Percentiles rank a stretch among this genome's conserved stretches.
Evolutionary conservation across 64 coral and sea anemone genomes (phyloP).

Genomic region (Montipora cactus): DNA sequence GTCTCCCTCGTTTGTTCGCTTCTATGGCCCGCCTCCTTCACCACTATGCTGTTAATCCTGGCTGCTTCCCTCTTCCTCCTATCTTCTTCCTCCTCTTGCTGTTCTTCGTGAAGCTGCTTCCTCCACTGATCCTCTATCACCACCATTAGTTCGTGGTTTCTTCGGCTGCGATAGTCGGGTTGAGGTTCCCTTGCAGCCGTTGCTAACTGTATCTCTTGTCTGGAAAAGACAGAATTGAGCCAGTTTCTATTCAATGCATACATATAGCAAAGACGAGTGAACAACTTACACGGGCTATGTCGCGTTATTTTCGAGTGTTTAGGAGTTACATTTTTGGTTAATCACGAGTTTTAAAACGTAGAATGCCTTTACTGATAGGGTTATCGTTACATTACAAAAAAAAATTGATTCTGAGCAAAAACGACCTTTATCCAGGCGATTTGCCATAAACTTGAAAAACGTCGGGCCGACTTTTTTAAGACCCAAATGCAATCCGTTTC

Average conservation of each 20-base stretch:
- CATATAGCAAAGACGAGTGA: not conserved
- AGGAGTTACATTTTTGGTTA: no score
- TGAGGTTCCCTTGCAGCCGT: slow-evolving; percentile 72
- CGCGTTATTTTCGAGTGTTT: no score
- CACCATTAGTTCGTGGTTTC: slow-evolving; percentile 75
- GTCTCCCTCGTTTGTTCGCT: slow-evolving; percentile 50
- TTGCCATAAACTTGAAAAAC: no score
- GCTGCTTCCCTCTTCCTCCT: slow-evolving; percentile 43
- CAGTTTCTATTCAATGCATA: not conserved
- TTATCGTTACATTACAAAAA: no score
- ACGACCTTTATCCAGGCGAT: no score
- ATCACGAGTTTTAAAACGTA: no score
- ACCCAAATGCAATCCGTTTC: no score
- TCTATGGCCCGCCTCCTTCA: slow-evolving; percentile 26
- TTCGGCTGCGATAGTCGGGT: slow-evolving; percentile 69
- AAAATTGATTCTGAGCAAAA: no score
- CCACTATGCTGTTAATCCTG: slow-evolving; percentile 39
- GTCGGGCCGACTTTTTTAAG: no score
- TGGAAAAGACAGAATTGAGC: not conserved
- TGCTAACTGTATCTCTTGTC: slow-evolving; percentile 87
- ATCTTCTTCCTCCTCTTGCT: slow-evolving; percentile 60
- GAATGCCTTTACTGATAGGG: no score
- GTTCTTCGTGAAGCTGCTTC: slow-evolving; percentile 85
- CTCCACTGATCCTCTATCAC: slow-evolving; percentile 89
- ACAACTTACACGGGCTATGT: no score